Conservation (phyloP, 37 sponge, comb jelly and placozoan species). For the Corticium candelabrum region DNA sequence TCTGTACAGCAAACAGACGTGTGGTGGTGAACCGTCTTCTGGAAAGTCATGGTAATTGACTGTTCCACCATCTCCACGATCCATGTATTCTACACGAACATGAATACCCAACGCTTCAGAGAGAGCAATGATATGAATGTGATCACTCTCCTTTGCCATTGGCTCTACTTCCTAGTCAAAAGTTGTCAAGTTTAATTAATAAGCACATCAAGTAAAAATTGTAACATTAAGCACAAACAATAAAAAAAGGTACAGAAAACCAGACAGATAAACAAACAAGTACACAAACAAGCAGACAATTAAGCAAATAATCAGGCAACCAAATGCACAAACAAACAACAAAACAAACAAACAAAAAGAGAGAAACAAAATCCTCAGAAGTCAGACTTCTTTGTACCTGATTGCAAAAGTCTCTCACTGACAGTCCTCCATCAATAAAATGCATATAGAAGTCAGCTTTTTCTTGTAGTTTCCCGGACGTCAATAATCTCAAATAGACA, state of each 20-base stretch:
- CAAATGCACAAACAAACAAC: neutral
- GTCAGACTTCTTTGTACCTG: too few relatives aligned
- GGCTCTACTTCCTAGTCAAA: slow-evolving; percentile 99
- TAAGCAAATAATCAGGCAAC: neutral
- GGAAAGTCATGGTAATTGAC: slow-evolving; percentile 85
- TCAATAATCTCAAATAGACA: slow-evolving; percentile 78
- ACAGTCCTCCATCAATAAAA: slow-evolving; percentile 64
- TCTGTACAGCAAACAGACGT: slow-evolving; percentile 78
- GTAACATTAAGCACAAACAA: neutral
- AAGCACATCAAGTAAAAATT: too few relatives aligned
- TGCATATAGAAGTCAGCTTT: slow-evolving; percentile 79
- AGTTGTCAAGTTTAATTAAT: neutral
- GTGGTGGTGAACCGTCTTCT: slow-evolving; percentile 42
- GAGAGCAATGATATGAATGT: slow-evolving; percentile 88
- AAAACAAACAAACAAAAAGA: neutral
- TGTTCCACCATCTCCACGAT: slow-evolving; percentile 73
- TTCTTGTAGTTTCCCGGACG: slow-evolving; percentile 71
- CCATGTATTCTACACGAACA: slow-evolving; percentile 90
- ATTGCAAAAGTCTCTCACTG: slow-evolving; percentile 78
- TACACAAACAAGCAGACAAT: too few relatives aligned
- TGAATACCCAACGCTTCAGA: slow-evolving; percentile 62
- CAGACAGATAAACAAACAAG: too few relatives aligned
- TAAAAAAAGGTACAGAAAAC: neutral
- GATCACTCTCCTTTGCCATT: slow-evolving; percentile 88
- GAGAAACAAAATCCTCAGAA: too few relatives aligned